Evolutionary conservation across 1,140 invertebrate genomes (phyloP).

Genomic region (Oppia nitens): DNA sequence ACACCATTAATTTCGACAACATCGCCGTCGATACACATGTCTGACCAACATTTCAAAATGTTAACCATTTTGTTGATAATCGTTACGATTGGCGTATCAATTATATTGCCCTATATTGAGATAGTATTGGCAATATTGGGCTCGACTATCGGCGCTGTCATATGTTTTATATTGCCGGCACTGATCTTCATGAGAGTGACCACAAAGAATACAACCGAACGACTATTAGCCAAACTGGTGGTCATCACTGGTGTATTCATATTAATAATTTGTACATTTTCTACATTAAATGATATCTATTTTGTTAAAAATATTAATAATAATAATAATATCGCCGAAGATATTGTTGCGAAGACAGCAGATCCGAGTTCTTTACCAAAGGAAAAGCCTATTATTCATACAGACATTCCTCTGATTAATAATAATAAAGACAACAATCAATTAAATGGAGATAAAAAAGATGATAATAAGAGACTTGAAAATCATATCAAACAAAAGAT

Average conservation of each 20-base stretch:
- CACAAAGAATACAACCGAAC: slow-evolving; percentile 30
- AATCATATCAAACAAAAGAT: background rate
- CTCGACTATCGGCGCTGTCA: slow-evolving; percentile 82
- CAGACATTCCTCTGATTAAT: background rate
- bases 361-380: background rate
- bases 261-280: slow-evolving; percentile 20
- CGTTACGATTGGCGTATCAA: slow-evolving; percentile 24
- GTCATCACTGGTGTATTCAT: slow-evolving; percentile 19
- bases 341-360: background rate
- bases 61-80: slow-evolving; percentile 21
- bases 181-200: slow-evolving; percentile 37
- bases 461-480: background rate
- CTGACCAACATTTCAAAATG: slow-evolving; percentile 21
- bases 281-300: slow-evolving; percentile 15
- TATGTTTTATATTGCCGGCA: slow-evolving; percentile 79
- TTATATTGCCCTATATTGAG: slow-evolving; percentile 73
- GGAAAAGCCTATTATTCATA: background rate
- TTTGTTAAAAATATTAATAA: slow-evolving; percentile 1
- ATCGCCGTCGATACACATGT: slow-evolving; percentile 17
- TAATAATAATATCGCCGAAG: slow-evolving; percentile 3
- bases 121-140: slow-evolving; percentile 78
- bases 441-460: background rate
- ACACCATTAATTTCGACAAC: background rate
- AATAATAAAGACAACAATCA: slow-evolving; percentile 9
- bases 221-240: slow-evolving; percentile 19